Evolutionary conservation across 2,113 vertebrate species (phyloP).

Genomic region (Pterophyllum scalare): DNA sequence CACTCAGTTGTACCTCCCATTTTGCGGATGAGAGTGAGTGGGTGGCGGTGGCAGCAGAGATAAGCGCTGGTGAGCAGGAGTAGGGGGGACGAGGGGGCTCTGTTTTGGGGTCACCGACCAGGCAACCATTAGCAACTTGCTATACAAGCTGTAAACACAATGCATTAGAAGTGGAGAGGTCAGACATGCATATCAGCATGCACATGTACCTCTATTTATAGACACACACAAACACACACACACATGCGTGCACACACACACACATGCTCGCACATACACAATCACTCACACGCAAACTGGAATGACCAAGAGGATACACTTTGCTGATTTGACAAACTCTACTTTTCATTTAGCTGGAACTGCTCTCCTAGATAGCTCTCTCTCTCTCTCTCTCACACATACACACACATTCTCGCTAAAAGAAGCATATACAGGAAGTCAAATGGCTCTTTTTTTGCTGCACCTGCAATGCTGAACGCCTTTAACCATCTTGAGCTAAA

Average conservation of each 20-base stretch:
- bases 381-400: neutral
- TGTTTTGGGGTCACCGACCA: slow-evolving; percentile 70
- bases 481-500: slow-evolving; percentile 15
- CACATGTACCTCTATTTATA: slow-evolving; percentile 20
- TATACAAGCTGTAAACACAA: slow-evolving; percentile 58
- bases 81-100: slow-evolving; percentile 5
- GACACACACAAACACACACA: neutral
- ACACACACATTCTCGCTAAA: slow-evolving; percentile 38
- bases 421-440: slow-evolving; percentile 80
- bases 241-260: neutral
- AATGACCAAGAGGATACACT: slow-evolving; percentile 46
- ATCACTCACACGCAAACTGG: neutral
- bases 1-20: slow-evolving; percentile 12
- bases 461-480: slow-evolving; percentile 20
- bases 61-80: slow-evolving; percentile 47
- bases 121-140: slow-evolving; percentile 61
- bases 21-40: slow-evolving; percentile 59
- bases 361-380: slow-evolving; percentile 31
- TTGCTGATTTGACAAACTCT: slow-evolving; percentile 51
- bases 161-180: slow-evolving; percentile 33
- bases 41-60: slow-evolving; percentile 57
- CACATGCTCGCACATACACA: neutral
- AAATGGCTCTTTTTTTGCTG: slow-evolving; percentile 65
- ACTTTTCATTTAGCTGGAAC: slow-evolving; percentile 62
- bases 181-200: slow-evolving; percentile 34